Evolutionary conservation across 2,888 invertebrate genomes (phyloP), one percentile per base, ranked within the genome.

Genomic region (Cataglyphis albicans): DNA sequence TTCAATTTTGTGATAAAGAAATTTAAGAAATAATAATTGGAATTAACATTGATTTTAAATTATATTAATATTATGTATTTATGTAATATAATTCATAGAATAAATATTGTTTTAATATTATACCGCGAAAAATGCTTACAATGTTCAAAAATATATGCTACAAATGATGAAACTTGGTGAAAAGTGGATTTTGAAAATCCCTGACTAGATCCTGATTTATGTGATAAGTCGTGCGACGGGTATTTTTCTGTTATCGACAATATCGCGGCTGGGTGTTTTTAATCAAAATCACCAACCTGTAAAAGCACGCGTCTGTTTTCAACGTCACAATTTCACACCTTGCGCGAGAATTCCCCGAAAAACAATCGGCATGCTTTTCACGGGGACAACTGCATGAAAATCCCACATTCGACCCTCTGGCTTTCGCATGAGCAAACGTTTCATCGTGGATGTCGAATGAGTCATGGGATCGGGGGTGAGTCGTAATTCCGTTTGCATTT

Each of bases 401-500:
- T 80, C 78, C 70, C 78, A 70, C 78, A 59, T 78, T 78, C 78
- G 59, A 48, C 25, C 70, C 76, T 70, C 78, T 80, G 44, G 78
- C 78, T 80, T 80, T 78, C 32, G 59, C 70, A 80, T 61, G 70
- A 21, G 25, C 78, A 61, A 80, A 59, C 78, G 70, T 80, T 80
- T 80, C 78, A 80, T 80, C 78, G 59, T 70, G 70, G 78, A 80
- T 80, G 59, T 70, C 70, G 78, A 70, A 80, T 80, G 78, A 80
- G 78, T 80, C 78, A 80, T 80, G 70, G 78, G 78, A 80, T 80
- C 78, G 78, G 59, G 78, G 70, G 78, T 80, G 70, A 70, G 78
- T 59, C 78, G 78, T 80, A 80, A 80, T 80, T 80, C 78, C 78
- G 70, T 80, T 80, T 80, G 78, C 78, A 80, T 80, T 80, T 80